phyloP scores from a whole-genome alignment of 2,888 invertebrate species.

The Lordiphosa fenestrarum region DNA sequence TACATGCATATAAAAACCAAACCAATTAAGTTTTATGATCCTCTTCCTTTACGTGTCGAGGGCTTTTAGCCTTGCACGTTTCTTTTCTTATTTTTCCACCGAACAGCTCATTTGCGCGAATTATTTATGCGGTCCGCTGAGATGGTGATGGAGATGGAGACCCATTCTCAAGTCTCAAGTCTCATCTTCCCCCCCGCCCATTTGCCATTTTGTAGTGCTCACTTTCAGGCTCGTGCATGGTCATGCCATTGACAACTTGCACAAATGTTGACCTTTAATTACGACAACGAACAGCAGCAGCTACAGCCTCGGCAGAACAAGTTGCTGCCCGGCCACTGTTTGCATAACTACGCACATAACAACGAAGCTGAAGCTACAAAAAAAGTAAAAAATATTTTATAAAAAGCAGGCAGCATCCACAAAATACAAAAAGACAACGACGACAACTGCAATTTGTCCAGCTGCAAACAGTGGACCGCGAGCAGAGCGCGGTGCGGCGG shows the following conservation, averaged over 20 bases:
- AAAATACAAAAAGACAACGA: conserved; percentile 39
- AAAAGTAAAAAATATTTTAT: conserved; percentile 36
- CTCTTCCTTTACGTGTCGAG: conserved; percentile 40
- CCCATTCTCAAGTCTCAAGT: conserved; percentile 6
- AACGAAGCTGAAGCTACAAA: conserved; percentile 30
- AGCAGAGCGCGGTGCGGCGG: conserved; percentile 15
- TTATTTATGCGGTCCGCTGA: conserved; percentile 32
- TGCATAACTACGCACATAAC: conserved; percentile 72
- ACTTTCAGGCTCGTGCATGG: conserved; percentile 39
- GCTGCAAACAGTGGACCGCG: conserved; percentile 53
- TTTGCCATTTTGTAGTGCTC: conserved; percentile 11
- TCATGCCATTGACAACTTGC: conserved; percentile 67
- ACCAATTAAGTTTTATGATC: conserved; percentile 37
- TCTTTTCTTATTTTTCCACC: conserved; percentile 7
- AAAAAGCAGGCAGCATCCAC: conserved; percentile 33
- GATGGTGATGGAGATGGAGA: conserved; percentile 7
- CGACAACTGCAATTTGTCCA: conserved; percentile 75
- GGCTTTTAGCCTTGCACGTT: conserved; percentile 30
- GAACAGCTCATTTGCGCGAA: conserved; percentile 41
- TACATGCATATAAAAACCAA: conserved; percentile 12
- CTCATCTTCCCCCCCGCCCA: conserved; percentile 4
- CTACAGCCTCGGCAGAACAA: conserved; percentile 53
- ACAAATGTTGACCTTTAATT: conserved; percentile 77
- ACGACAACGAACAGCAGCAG: conserved; percentile 60
- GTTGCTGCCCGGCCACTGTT: conserved; percentile 65